Conservation (phyloP, 2,113 vertebrate species). For the Nesogale talazaci region DNA sequence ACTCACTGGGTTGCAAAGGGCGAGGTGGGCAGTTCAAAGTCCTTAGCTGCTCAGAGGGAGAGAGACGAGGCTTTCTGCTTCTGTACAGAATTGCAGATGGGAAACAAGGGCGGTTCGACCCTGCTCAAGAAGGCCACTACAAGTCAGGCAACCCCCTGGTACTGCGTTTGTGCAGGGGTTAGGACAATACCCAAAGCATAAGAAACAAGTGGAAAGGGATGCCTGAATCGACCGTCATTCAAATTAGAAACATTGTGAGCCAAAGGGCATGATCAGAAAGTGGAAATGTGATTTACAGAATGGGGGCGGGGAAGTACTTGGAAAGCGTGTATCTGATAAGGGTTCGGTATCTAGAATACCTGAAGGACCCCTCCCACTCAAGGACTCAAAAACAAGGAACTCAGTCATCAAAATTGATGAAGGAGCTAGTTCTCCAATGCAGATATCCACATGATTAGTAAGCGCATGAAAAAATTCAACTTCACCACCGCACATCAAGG, state of each 20-base stretch:
- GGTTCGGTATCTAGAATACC: neutral
- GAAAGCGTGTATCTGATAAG: neutral
- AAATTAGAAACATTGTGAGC: neutral
- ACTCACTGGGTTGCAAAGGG: too few relatives aligned
- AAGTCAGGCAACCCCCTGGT: neutral
- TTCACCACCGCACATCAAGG: too few relatives aligned
- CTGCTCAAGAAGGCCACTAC: too few relatives aligned
- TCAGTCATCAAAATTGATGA: neutral
- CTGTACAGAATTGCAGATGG: too few relatives aligned
- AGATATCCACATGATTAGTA: neutral
- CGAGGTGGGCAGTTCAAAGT: too few relatives aligned
- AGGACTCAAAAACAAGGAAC: neutral
- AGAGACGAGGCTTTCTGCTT: too few relatives aligned
- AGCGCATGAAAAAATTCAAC: neutral
- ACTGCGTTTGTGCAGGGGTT: too few relatives aligned
- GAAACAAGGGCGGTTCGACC: too few relatives aligned
- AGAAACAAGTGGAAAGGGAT: neutral
- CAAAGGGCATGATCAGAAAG: neutral
- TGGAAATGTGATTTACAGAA: neutral
- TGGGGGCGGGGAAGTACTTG: neutral
- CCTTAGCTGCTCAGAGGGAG: too few relatives aligned
- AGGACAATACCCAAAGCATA: neutral
- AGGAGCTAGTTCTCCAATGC: neutral
- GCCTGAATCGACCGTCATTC: neutral
- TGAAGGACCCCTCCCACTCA: neutral